Evolutionary conservation across 1,140 invertebrate species (phyloP), one percentile per base, ranked within the genome.

Genomic region (Ceratosolen fusciceps): DNA sequence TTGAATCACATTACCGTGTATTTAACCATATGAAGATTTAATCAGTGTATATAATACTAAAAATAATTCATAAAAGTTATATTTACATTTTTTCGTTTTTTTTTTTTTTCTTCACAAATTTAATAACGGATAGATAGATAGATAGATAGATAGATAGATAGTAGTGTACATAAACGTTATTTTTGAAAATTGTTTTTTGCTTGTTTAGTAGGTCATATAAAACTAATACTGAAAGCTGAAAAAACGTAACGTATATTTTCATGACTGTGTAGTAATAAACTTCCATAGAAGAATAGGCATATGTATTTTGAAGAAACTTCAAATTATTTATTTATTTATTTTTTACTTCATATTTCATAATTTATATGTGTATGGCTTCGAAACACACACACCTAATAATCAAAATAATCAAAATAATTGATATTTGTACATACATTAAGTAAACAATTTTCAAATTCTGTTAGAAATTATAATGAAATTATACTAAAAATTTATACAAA

Each of bases 321-420:
- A 34, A 16, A 34, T 62, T 62, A 62, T 62, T 62, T 60, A 60
- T 60, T 60, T 29, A 31, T 62, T 62, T 62, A 34, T n/a, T 34
- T 19, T 62, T 34, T 62, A 62, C 12, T 62, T 24, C 26, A 24
- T 56, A 56, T 56, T 56, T n/a, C n/a, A n/a, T n/a, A 56, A 24
- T 26, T 52, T 8, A 56, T 24, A 24, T 24, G 14, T 16, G n/a
- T 56, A 43, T 43, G 5, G 5, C 39, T 43, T 5, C 39, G 12
- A 43, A 43, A 43, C 39, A 12, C 39, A 43, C 39, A 12, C 39
- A 43, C 5, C 12, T 43, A 43, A 43, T 43, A 43, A 43, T 43
- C 12, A 7, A 43, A 5, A 43, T 5, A 43, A 43, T 43, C 39
- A 43, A 43, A 43, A 43, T 43, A 43, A 12, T 43, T 43, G 12